Evolutionary conservation across 2,888 invertebrate species (phyloP).

Genomic region (Volucella zonaria): DNA sequence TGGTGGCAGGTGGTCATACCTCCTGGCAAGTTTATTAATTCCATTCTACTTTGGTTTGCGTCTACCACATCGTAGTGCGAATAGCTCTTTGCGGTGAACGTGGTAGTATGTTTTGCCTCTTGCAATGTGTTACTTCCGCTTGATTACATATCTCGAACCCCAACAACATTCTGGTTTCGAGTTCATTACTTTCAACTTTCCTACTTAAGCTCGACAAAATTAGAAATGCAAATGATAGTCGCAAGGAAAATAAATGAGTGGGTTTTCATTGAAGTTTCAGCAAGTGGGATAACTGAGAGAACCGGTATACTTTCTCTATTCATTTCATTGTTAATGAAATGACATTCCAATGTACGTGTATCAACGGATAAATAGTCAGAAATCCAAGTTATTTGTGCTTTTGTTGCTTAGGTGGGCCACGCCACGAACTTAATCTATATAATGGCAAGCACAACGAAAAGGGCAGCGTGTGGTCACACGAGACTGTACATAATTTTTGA

Average conservation of each 20-base stretch:
- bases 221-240: slow-evolving; percentile 71
- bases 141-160: slow-evolving; percentile 56
- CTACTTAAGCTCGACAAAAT: slow-evolving; percentile 59
- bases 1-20: slow-evolving; percentile 66
- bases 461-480: slow-evolving; percentile 19
- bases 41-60: slow-evolving; percentile 38
- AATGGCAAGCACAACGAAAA: slow-evolving; percentile 37
- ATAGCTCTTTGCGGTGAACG: slow-evolving; percentile 53
- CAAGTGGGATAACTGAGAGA: slow-evolving; percentile 18
- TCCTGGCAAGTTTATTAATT: slow-evolving; percentile 66
- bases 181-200: slow-evolving; percentile 72
- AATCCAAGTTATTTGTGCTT: slow-evolving; percentile 41
- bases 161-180: slow-evolving; percentile 60
- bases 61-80: slow-evolving; percentile 34
- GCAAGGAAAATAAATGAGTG: slow-evolving; percentile 45
- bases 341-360: slow-evolving; percentile 49
- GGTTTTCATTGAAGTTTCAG: slow-evolving; percentile 24
- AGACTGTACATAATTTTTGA: slow-evolving; percentile 23
- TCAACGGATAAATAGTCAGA: slow-evolving; percentile 22
- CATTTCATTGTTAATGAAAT: slow-evolving; percentile 62
- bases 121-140: slow-evolving; percentile 71
- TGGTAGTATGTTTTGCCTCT: slow-evolving; percentile 34
- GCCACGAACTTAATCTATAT: slow-evolving; percentile 40
- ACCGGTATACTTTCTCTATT: slow-evolving; percentile 21
- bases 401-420: not conserved